Evolutionary conservation across 2,113 vertebrate species (phyloP).

Genomic region (Heterotis niloticus): DNA sequence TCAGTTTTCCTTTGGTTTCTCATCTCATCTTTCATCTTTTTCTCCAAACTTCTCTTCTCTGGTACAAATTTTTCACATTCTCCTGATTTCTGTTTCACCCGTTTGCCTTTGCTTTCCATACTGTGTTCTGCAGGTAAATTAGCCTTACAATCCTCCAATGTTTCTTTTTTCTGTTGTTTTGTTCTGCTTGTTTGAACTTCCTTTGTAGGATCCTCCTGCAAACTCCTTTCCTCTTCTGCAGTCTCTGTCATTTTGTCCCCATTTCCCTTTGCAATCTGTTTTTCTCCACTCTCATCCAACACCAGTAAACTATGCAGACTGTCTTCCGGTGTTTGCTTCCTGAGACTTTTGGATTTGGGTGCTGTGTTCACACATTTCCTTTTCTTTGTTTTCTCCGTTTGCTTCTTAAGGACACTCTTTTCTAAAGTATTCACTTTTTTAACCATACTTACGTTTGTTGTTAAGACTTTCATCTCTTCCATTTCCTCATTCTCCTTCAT

Average conservation of each 20-base stretch:
- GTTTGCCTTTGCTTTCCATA: no score
- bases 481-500: neutral
- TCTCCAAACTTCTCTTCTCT: neutral
- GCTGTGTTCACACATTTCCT: neutral
- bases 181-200: no score
- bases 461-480: neutral
- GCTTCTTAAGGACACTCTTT: neutral
- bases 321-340: no score
- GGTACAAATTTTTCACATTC: neutral
- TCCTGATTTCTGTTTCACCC: no score
- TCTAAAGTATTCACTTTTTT: no score
- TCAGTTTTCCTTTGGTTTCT: neutral
- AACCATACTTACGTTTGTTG: no score
- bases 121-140: no score
- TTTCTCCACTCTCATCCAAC: neutral
- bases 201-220: neutral
- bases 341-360: no score
- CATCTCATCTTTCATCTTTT: neutral
- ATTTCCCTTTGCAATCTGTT: neutral
- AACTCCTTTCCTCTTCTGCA: neutral
- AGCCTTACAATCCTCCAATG: no score
- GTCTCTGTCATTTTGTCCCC: neutral
- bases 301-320: no score
- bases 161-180: no score
- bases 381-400: neutral